A percentile compares a stretch with the other conserved stretches of the same genome.
These are phyloP conservation scores for Apis florea DNA, from an alignment of 1,140 invertebrate genomes.

Conservation along the genomic window DNA sequence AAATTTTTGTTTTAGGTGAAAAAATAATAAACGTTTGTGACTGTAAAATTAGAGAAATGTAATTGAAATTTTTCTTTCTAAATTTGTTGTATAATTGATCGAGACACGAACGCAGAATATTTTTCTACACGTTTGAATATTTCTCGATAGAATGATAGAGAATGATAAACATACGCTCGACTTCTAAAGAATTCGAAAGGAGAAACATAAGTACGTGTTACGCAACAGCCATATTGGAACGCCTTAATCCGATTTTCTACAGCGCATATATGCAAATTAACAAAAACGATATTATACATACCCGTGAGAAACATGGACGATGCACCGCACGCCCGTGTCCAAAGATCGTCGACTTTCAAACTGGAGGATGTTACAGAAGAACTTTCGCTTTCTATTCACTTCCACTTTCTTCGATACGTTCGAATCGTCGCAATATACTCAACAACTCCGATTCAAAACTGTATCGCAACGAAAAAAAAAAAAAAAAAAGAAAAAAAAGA, in stretches of 20 bases:
- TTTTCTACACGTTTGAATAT: too few species aligned
- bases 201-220: not conserved
- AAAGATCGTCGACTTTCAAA: constrained; percentile 12
- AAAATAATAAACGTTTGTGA: too few species aligned
- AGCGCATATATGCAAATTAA: not conserved
- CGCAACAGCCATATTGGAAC: not conserved
- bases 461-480: too few species aligned
- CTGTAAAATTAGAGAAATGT: too few species aligned
- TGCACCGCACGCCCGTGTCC: not conserved
- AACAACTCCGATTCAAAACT: too few species aligned
- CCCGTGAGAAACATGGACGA: constrained; percentile 33
- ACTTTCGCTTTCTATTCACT: constrained; percentile 76
- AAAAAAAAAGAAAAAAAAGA: too few species aligned
- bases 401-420: constrained; percentile 71
- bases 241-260: constrained; percentile 18
- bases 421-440: not conserved
- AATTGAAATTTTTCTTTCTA: too few species aligned
- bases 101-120: too few species aligned
- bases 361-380: constrained; percentile 30
- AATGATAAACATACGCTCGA: too few species aligned
- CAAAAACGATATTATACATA: constrained; percentile 30
- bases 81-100: too few species aligned
- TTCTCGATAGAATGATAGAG: not conserved
- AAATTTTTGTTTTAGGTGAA: too few species aligned
- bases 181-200: not conserved